Conservation (phyloP, 2,888 invertebrate species). For the Eilema griseolum region DNA sequence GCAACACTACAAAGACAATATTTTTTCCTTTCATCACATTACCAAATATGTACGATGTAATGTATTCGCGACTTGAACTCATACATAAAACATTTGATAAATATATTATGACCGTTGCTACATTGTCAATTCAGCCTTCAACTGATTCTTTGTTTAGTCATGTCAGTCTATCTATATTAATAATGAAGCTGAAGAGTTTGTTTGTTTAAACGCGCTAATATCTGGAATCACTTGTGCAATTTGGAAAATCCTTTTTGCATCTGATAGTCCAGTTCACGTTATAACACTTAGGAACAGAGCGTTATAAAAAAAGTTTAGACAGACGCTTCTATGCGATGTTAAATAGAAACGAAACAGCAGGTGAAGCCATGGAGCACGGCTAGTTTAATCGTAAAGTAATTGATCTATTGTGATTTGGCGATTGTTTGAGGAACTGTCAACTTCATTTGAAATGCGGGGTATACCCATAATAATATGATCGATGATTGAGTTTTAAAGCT, state of each 20-base stretch:
- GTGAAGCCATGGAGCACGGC: background rate
- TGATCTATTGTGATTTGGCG: slow-evolving; percentile 66
- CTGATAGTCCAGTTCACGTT: too few relatives aligned
- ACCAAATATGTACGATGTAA: slow-evolving; percentile 68
- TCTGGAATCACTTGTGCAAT: background rate
- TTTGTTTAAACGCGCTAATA: background rate
- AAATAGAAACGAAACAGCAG: background rate
- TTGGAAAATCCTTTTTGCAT: background rate
- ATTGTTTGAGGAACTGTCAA: slow-evolving; percentile 38
- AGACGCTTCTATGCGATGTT: background rate
- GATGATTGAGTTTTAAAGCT: slow-evolving; percentile 33
- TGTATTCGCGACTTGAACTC: slow-evolving; percentile 63
- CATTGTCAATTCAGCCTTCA: slow-evolving; percentile 62
- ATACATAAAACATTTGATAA: slow-evolving; percentile 59
- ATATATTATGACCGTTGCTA: slow-evolving; percentile 49
- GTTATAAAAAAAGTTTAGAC: background rate
- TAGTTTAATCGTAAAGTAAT: slow-evolving; percentile 69
- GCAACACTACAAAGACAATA: slow-evolving; percentile 71
- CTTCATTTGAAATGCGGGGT: slow-evolving; percentile 24
- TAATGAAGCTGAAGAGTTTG: background rate
- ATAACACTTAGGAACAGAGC: background rate
- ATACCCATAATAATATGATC: slow-evolving; percentile 26
- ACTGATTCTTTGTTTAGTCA: slow-evolving; percentile 67
- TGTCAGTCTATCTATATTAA: background rate
- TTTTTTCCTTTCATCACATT: slow-evolving; percentile 71